phyloP scores from a whole-genome alignment of 2,797 vertebrate species.

The Hydrolagus colliei region DNA sequence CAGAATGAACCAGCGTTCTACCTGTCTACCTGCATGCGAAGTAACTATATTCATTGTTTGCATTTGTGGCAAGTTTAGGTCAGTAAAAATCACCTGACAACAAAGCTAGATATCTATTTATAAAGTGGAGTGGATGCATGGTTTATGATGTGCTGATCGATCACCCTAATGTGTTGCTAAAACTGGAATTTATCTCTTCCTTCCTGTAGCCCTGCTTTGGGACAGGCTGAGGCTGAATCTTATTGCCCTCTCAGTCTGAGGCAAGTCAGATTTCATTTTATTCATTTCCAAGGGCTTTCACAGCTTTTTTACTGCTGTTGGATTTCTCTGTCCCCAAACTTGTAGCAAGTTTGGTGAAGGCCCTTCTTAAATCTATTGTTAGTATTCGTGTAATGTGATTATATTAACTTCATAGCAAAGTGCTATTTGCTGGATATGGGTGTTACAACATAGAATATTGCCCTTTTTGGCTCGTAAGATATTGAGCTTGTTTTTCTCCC shows the following conservation, averaged over 20 bases:
- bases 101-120: neutral
- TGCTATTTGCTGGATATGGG: constrained; percentile 32
- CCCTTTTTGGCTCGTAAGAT: neutral
- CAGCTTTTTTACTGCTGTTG: constrained; percentile 82
- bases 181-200: constrained; percentile 87
- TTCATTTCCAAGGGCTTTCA: constrained; percentile 82
- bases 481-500: neutral
- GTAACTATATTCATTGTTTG: neutral
- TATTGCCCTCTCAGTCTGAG: constrained; percentile 97
- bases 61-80: constrained; percentile 12
- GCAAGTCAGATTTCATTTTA: constrained; percentile 94
- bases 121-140: constrained; percentile 52
- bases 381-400: constrained; percentile 26
- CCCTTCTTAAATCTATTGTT: constrained; percentile 66
- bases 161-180: constrained; percentile 73
- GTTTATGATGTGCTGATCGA: constrained; percentile 61
- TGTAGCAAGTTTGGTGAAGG: constrained; percentile 98
- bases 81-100: neutral
- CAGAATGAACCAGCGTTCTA: neutral
- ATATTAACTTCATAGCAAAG: constrained; percentile 26
- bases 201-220: constrained; percentile 95
- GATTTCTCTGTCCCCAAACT: constrained; percentile 91
- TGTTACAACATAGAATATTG: neutral
- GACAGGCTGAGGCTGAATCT: constrained; percentile 96
- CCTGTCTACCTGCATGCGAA: constrained; percentile 19